A percentile compares a stretch with the other conserved stretches of the same genome.
phyloP scores from a whole-genome alignment of 2,888 invertebrate genomes.

The Catocala nupta region DNA sequence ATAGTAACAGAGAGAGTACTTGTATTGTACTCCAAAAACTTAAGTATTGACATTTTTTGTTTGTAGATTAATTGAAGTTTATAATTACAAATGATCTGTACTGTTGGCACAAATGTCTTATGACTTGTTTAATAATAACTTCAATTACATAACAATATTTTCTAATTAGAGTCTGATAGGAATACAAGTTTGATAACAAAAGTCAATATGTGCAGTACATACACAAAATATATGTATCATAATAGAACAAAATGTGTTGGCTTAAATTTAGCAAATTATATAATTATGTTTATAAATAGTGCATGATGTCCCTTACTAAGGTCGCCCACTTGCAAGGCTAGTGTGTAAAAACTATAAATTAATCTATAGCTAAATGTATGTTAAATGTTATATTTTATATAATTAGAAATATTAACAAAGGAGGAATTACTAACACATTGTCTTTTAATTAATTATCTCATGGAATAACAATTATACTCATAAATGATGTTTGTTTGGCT shows the following conservation, averaged over 20 bases:
- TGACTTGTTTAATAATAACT: neutral
- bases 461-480: too few relatives aligned
- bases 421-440: too few relatives aligned
- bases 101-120: neutral
- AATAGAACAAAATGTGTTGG: neutral
- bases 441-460: too few relatives aligned
- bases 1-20: too few relatives aligned
- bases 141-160: constrained; percentile 6
- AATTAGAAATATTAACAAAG: too few relatives aligned
- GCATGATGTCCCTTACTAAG: neutral
- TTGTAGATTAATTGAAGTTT: too few relatives aligned
- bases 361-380: too few relatives aligned
- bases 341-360: neutral
- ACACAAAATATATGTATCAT: neutral
- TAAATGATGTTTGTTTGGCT: too few relatives aligned
- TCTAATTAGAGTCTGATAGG: constrained; percentile 6
- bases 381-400: too few relatives aligned
- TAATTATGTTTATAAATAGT: constrained; percentile 6
- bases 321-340: neutral
- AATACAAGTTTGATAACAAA: constrained; percentile 2
- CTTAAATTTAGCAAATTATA: constrained; percentile 26
- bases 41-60: too few relatives aligned
- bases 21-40: too few relatives aligned
- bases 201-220: neutral
- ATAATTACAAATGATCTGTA: neutral